phyloP scores from a whole-genome alignment of 64 coral and sea anemone genomes.

The Astreopora myriophthalma region DNA sequence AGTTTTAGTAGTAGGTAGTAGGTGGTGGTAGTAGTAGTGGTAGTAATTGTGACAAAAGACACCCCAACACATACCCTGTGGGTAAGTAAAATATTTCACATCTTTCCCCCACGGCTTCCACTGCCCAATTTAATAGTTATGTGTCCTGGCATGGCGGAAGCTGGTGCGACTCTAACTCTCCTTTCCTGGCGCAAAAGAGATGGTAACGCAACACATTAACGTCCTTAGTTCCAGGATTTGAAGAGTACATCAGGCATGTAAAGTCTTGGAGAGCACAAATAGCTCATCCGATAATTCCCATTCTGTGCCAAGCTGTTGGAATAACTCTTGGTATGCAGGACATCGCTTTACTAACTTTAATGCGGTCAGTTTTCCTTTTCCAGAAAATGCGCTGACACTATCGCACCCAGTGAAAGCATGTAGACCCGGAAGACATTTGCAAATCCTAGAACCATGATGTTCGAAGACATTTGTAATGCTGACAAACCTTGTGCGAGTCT shows the following conservation, averaged over 20 bases:
- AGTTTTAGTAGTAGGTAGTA: no score
- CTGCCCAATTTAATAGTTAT: no score
- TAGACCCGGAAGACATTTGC: constrained; percentile 35
- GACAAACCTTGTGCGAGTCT: constrained; percentile 20
- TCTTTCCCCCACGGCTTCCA: no score
- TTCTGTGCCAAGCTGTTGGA: constrained; percentile 6
- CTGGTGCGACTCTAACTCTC: constrained; percentile 37
- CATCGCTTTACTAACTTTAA: constrained; percentile 32
- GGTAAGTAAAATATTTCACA: no score
- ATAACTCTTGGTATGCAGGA: constrained; percentile 6
- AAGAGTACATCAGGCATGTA: background rate
- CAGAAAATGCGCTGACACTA: constrained; percentile 52
- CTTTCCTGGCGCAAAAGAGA: constrained; percentile 50
- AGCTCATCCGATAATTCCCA: constrained; percentile 14
- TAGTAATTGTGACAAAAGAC: no score
- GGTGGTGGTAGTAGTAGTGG: no score
- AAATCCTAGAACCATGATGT: background rate
- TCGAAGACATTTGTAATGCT: constrained; percentile 4
- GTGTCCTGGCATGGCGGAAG: constrained; percentile 52
- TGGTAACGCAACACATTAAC: constrained; percentile 38
- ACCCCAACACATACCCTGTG: no score
- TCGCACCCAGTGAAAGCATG: constrained; percentile 54
- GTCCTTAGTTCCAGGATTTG: constrained; percentile 14
- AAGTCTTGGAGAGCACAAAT: background rate
- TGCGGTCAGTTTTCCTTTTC: constrained; percentile 54